Conservation (phyloP, 2,113 vertebrate species). For the Opisthocomus hoazin region DNA sequence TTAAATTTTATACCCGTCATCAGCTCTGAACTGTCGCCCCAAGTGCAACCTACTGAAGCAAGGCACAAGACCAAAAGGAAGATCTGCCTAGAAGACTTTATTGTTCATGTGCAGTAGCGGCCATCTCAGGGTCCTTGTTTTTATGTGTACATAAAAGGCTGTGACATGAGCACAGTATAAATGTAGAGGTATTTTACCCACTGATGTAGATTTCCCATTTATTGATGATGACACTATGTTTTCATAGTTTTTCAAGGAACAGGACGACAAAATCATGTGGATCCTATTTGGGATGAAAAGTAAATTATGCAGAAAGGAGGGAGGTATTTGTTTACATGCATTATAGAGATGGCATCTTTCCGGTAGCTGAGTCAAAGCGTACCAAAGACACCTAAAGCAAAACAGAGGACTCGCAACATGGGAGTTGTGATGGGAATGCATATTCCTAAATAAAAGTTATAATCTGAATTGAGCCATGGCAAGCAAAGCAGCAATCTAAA, state of each 20-base stretch:
- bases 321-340: not conserved
- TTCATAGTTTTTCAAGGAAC: not conserved
- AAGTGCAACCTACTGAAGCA: not conserved
- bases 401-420: not conserved
- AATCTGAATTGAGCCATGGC: not conserved
- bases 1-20: not conserved
- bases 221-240: not conserved
- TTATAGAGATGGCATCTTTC: not conserved
- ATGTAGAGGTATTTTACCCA: not conserved
- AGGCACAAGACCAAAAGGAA: not conserved
- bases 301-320: not conserved
- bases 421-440: not conserved
- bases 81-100: not conserved
- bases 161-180: not conserved
- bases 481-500: not conserved
- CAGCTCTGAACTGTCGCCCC: not conserved
- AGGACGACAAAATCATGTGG: not conserved
- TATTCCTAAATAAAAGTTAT: not conserved
- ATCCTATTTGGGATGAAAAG: not conserved
- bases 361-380: not conserved
- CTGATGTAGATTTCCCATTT: not conserved
- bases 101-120: not conserved
- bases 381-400: not conserved
- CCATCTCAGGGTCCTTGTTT: not conserved
- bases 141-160: not conserved